Base-by-base conservation (phyloP, 2,797 vertebrate genomes). In the Alcedo quadribrachys region DNA sequence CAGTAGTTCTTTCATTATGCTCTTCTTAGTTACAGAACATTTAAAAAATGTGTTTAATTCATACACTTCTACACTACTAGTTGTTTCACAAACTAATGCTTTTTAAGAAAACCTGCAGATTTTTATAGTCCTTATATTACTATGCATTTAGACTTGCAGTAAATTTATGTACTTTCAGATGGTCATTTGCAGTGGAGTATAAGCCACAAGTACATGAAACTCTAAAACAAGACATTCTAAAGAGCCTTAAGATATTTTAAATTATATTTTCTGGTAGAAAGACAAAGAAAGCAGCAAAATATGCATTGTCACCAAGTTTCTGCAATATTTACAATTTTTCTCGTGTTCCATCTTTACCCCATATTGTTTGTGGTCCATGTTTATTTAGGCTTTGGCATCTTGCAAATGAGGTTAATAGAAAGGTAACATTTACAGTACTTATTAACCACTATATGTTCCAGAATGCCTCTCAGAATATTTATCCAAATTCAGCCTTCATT, bases 371-470 rank as follows among this genome's bases (percentile, higher is more conserved):
- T 45, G 50, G 43, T 75, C 28, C 70, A 7, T 28, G 27, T 76
- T 83, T 93, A 66, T 73, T 83, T 93, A 66, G 63, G 15, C 17
- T 86, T 84, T 87, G 68, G 27, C 46, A 30, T 60, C 57, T 78
- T 85, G 42, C 50, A 77, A 60, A 82, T 65, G 55, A 87, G 20
- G 66, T 90, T 84, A 73, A 24, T 62, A 69, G 57, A 94, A 92
- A 81, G 75, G 88, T 77, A 87, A 16, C n/a, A 69, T 89, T 82
- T 81, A 35, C 48, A 82, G 42, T 35, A 45, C 37, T 75, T 84
- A 69, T 74, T 95, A 96, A 93, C 78, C 53, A 79, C 62, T 83
- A 43, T 70, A 54, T 82, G 37, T 63, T 96, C 82, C 71, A 75
- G 61, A 84, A 86, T 73, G 16, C 35, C 30, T 75, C 78, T 58